phyloP scores from a whole-genome alignment of 2,888 invertebrate genomes.

The Anodontia alba region DNA sequence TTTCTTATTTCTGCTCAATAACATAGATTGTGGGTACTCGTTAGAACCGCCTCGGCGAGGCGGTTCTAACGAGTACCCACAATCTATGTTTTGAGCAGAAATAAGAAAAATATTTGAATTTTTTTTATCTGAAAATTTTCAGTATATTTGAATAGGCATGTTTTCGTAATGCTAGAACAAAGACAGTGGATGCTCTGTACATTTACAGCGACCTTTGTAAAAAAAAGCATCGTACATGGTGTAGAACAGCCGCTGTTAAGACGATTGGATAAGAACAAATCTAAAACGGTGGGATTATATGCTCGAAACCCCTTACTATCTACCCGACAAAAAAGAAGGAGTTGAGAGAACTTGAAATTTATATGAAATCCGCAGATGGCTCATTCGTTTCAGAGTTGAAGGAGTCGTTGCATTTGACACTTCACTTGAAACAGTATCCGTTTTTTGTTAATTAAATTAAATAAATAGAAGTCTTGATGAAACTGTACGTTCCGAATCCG shows the following conservation, averaged over 20 bases:
- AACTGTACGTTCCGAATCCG: slow-evolving; percentile 45
- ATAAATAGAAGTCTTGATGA: slow-evolving; percentile 1
- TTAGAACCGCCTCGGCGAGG: too few relatives aligned
- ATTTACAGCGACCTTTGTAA: slow-evolving; percentile 26
- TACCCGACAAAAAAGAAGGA: slow-evolving; percentile 29
- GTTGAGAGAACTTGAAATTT: slow-evolving; percentile 24
- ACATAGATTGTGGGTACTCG: too few relatives aligned
- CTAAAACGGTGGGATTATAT: slow-evolving; percentile 2
- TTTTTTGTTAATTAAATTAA: slow-evolving; percentile 10
- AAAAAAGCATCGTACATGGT: slow-evolving; percentile 28
- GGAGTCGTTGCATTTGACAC: slow-evolving; percentile 28
- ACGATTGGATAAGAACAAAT: neutral
- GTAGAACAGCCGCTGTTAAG: slow-evolving; percentile 18
- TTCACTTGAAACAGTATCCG: slow-evolving; percentile 28
- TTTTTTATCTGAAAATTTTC: too few relatives aligned
- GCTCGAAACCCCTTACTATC: slow-evolving; percentile 16
- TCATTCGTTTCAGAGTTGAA: slow-evolving; percentile 11
- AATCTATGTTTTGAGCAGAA: too few relatives aligned
- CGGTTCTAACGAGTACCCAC: too few relatives aligned
- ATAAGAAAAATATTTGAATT: too few relatives aligned
- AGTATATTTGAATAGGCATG: too few relatives aligned
- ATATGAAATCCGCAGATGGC: slow-evolving; percentile 21
- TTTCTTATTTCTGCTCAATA: too few relatives aligned
- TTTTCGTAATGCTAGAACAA: too few relatives aligned
- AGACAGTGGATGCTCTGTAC: neutral